These are phyloP conservation scores for Chesias legatella DNA, from an alignment of 2,888 invertebrate species.

Conservation along the genomic window DNA sequence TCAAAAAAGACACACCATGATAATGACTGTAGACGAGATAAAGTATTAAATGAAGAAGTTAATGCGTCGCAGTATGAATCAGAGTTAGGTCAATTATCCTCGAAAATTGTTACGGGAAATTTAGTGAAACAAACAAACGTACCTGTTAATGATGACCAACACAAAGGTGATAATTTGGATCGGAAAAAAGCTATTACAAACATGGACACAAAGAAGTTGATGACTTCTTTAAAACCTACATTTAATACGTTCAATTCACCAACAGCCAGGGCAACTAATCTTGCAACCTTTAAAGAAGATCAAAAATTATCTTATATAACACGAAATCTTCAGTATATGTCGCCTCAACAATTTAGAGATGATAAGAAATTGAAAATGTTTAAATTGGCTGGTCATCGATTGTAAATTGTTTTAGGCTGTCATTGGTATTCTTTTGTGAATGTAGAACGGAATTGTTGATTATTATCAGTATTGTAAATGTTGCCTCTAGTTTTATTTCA, in stretches of 20 bases:
- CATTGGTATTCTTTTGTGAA: neutral
- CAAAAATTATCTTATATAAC: conserved; percentile 9
- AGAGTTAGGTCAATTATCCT: conserved; percentile 39
- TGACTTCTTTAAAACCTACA: conserved; percentile 27
- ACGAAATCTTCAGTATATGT: conserved; percentile 41
- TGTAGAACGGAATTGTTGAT: conserved; percentile 12
- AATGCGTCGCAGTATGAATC: conserved; percentile 22
- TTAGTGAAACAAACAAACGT: conserved; percentile 44
- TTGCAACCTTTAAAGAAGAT: conserved; percentile 9
- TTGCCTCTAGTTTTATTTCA: no score
- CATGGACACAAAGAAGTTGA: conserved; percentile 45
- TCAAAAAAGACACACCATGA: conserved; percentile 27
- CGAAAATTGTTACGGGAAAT: conserved; percentile 47
- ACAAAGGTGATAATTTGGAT: conserved; percentile 42
- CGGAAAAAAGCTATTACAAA: conserved; percentile 49
- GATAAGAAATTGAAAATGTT: conserved; percentile 66
- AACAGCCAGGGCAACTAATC: conserved; percentile 24
- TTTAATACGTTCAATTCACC: conserved; percentile 24
- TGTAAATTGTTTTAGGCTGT: conserved; percentile 30
- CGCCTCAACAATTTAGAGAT: conserved; percentile 42
- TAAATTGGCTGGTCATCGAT: conserved; percentile 61
- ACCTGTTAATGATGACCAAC: conserved; percentile 37
- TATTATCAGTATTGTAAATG: conserved; percentile 2
- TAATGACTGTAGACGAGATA: conserved; percentile 31
- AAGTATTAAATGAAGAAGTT: conserved; percentile 31